Evolutionary conservation across 2,113 vertebrate genomes (phyloP).

Genomic region (Paradisaea rubra): DNA sequence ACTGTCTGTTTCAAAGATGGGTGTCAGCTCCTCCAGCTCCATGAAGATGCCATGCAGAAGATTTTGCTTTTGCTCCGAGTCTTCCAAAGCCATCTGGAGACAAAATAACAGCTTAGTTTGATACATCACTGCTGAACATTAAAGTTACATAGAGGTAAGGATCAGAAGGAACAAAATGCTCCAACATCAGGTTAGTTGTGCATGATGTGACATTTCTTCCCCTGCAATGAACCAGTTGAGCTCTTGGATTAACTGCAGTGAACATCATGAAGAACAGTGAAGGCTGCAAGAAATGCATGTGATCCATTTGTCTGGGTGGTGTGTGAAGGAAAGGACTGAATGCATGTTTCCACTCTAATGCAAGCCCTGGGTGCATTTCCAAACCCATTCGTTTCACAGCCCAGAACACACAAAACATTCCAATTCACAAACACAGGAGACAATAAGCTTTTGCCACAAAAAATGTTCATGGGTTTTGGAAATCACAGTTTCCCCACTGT

Average conservation of each 20-base stretch:
- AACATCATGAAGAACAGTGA: background rate
- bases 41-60: constrained; percentile 73
- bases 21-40: constrained; percentile 79
- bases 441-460: background rate
- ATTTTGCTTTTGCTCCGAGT: constrained; percentile 83
- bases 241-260: background rate
- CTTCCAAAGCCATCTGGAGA: constrained; percentile 84
- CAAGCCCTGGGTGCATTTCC: background rate
- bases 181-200: background rate
- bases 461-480: background rate
- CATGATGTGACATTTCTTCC: background rate
- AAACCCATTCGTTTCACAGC: background rate
- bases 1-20: constrained; percentile 75
- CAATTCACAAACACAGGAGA: background rate
- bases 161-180: background rate
- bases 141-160: background rate
- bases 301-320: background rate
- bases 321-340: background rate
- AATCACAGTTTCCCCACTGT: background rate
- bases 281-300: background rate
- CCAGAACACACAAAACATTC: background rate
- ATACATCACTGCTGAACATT: background rate
- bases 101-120: background rate
- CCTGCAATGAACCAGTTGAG: background rate
- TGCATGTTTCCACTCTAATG: background rate